phyloP scores from a whole-genome alignment of 2,888 invertebrate species.

The Acanthosepion esculentum region DNA sequence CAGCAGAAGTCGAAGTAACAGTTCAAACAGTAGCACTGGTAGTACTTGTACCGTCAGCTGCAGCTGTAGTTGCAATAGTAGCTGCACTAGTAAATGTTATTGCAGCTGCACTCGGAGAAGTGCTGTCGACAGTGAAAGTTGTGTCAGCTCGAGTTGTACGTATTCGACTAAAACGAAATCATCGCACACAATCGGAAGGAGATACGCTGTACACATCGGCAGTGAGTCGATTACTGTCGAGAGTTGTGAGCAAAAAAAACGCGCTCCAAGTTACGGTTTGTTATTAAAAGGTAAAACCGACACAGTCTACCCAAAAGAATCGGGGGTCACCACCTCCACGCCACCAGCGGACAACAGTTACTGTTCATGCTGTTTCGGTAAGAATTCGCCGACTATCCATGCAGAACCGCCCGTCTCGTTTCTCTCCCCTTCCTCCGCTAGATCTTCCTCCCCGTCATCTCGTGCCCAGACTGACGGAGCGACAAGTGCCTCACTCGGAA shows the following conservation, averaged over 20 bases:
- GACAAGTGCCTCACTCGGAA: background rate
- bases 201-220: background rate
- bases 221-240: background rate
- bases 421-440: background rate
- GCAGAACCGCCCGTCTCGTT: background rate
- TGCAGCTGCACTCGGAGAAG: background rate
- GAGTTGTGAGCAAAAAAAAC: background rate
- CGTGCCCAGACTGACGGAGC: background rate
- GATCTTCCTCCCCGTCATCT: background rate
- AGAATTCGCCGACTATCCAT: background rate
- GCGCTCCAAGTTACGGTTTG: background rate
- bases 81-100: slow-evolving; percentile 11
- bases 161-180: background rate
- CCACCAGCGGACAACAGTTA: background rate
- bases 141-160: background rate
- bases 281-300: background rate
- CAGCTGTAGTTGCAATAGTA: background rate
- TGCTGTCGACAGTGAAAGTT: background rate
- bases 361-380: background rate
- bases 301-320: background rate
- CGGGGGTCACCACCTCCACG: background rate
- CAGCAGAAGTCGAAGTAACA: background rate
- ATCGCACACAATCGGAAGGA: background rate
- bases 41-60: background rate
- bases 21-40: background rate